Evolutionary conservation across 2,797 vertebrate genomes (phyloP), one percentile per base, ranked within the genome.

Genomic region (Cryptoblepharus egeriae): DNA sequence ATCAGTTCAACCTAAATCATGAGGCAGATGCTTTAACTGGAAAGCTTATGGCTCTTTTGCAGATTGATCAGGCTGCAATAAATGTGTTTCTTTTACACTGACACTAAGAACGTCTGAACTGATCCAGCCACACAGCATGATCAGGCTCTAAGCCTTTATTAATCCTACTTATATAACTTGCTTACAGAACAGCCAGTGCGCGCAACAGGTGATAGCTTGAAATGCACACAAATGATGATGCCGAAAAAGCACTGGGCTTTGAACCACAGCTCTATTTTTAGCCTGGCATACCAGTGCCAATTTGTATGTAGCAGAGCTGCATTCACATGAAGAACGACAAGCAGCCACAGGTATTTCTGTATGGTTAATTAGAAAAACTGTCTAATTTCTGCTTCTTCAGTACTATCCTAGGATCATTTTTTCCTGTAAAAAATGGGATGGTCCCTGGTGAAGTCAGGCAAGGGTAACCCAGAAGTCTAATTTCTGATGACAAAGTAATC

Each of bases 181-280:
- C 85, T 88, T 32, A 79, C 57, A 8, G 13, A 83, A 80, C 39
- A 79, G 79, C 58, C 72, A 61, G 82, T 86, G 79, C 80, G 79
- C 80, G 87, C 83, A 87, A 85, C 89, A 89, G 91, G 91, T 80
- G 86, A 92, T 55, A 55, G 68, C 13, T 69, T 72, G 88, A 89
- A 75, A 78, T 35, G 0, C 0, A 64, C 86, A 86, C 88, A 85
- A 85, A 42, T 57, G 0, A 3, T 37, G 89, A 78, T 60, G 69
- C 57, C 49, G 3, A 0, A 71, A 60, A 69, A 61, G 42, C 60
- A 57, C 30, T 20, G 63, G 45, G 28, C 63, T 83, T 63, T 81
- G 67, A 72, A 10, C 5, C 7, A 45, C 84, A 79, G 10, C 0
- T 64, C 87, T 89, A 86, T 90, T 93, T 90, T 90, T 82, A 92